Conservation (phyloP, 2,113 vertebrate genomes). For the Cnemophilus loriae region DNA sequence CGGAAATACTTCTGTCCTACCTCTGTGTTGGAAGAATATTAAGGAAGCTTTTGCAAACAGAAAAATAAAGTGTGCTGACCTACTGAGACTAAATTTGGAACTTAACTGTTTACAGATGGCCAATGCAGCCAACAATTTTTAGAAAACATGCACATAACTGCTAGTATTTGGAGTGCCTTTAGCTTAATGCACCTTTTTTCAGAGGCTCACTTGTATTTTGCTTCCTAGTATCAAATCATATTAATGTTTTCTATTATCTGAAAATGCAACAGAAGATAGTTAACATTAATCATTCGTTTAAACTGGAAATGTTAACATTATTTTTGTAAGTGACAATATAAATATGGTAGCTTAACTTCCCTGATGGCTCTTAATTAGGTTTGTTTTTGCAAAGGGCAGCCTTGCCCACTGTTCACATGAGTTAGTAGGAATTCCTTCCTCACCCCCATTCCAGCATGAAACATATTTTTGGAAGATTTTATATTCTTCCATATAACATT, state of each 20-base stretch:
- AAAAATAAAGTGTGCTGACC: background rate
- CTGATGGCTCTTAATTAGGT: background rate
- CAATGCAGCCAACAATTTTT: background rate
- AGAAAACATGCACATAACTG: slow-evolving; percentile 27
- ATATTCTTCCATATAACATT: background rate
- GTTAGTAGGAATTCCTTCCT: background rate
- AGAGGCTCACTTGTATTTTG: background rate
- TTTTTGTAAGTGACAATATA: background rate
- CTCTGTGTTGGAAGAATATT: background rate
- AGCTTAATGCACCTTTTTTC: background rate
- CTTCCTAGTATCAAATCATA: background rate
- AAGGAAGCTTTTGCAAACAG: slow-evolving; percentile 20
- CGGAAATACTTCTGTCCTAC: background rate
- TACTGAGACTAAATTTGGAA: background rate
- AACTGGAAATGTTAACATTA: background rate
- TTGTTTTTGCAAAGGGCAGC: background rate
- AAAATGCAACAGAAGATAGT: background rate
- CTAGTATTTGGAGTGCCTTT: background rate
- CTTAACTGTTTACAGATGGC: background rate
- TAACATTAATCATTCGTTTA: background rate
- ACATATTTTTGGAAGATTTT: background rate
- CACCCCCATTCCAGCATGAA: background rate
- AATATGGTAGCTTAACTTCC: background rate
- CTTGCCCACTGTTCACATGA: background rate
- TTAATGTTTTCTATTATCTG: background rate